phyloP scores from a whole-genome alignment of 2,797 vertebrate genomes.

The Syncerus caffer region DNA sequence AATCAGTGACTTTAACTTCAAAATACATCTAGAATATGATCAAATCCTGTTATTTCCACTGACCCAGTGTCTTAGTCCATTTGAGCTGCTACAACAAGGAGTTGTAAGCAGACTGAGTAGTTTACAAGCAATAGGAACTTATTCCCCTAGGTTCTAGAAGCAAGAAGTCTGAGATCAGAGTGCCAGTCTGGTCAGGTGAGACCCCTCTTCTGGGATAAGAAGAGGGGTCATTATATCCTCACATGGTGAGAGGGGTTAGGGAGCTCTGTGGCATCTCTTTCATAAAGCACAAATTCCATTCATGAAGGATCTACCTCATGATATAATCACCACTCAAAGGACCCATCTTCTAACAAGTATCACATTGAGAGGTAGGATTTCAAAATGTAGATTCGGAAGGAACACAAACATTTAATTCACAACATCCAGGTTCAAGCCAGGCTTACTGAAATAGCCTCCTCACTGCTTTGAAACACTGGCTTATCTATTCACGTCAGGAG shows the following conservation, averaged over 20 bases:
- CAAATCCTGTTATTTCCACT: not conserved
- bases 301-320: not conserved
- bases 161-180: not conserved
- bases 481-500: not conserved
- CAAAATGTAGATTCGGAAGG: not conserved
- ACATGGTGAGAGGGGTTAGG: not conserved
- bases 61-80: not conserved
- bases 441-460: not conserved
- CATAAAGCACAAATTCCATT: not conserved
- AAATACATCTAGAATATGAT: not conserved
- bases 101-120: not conserved
- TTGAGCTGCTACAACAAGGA: not conserved
- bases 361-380: not conserved
- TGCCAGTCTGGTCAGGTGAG: too few relatives aligned
- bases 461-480: not conserved
- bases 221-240: not conserved
- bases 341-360: not conserved
- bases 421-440: not conserved
- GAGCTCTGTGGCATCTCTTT: not conserved
- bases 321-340: not conserved
- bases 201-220: not conserved
- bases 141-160: not conserved
- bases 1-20: not conserved
- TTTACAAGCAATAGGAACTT: not conserved
- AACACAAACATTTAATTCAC: not conserved